Percentiles rank a stretch among this genome's conserved stretches.
These are phyloP conservation scores for Drosophila miranda DNA, from an alignment of 1,140 invertebrate genomes.

Conservation along the genomic window DNA sequence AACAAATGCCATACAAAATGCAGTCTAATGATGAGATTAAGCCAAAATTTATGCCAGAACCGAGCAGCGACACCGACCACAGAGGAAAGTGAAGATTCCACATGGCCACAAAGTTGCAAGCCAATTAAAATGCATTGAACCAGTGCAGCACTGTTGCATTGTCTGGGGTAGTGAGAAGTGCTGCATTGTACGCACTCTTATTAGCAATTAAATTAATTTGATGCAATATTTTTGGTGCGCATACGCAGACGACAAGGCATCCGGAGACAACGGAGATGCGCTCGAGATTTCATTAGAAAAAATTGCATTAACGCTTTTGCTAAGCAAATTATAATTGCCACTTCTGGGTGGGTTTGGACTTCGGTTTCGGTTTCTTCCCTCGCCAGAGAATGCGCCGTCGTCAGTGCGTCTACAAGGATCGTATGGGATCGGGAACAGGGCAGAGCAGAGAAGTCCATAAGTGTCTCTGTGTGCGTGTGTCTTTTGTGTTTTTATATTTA, in stretches of 20 bases:
- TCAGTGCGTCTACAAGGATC: constrained; percentile 72
- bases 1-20: constrained; percentile 57
- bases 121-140: constrained; percentile 82
- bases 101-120: constrained; percentile 12
- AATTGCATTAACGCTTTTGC: constrained; percentile 44
- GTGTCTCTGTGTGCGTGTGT: constrained; percentile 10
- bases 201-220: constrained; percentile 81
- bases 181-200: constrained; percentile 41
- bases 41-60: constrained; percentile 62
- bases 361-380: not conserved
- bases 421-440: not conserved
- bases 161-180: constrained; percentile 20
- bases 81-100: constrained; percentile 29
- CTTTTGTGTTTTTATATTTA: constrained; percentile 38
- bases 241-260: constrained; percentile 75
- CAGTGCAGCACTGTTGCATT: constrained; percentile 24
- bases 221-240: constrained; percentile 53
- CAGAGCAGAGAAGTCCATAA: constrained; percentile 10
- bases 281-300: constrained; percentile 73
- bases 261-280: constrained; percentile 43
- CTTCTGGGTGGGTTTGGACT: constrained; percentile 65
- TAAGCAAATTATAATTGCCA: constrained; percentile 71
- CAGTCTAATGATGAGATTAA: constrained; percentile 76
- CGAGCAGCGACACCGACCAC: not conserved
- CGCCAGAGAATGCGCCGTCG: constrained; percentile 51